phyloP scores from a whole-genome alignment of 1,140 invertebrate species.

The Hypothenemus hampei region DNA sequence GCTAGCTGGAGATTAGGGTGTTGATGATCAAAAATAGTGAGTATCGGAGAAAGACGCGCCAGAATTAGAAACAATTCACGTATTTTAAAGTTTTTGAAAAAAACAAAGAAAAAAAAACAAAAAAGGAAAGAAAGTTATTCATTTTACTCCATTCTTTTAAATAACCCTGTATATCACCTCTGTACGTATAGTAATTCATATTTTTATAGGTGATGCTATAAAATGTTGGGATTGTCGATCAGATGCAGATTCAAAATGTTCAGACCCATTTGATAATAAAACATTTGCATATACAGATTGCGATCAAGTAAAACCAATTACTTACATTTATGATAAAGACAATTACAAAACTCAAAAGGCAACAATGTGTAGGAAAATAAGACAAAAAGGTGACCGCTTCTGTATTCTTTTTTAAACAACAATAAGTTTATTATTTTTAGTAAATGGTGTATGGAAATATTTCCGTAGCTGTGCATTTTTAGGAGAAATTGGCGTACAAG shows the following conservation, averaged over 20 bases:
- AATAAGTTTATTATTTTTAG: slow-evolving; percentile 49
- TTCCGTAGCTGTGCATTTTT: slow-evolving; percentile 84
- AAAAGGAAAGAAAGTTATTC: no score
- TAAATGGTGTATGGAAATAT: slow-evolving; percentile 86
- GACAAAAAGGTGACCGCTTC: slow-evolving; percentile 73
- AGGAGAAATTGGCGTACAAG: slow-evolving; percentile 82
- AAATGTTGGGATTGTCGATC: slow-evolving; percentile 92
- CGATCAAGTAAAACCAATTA: slow-evolving; percentile 57
- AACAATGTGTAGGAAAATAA: slow-evolving; percentile 88
- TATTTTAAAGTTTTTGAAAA: no score
- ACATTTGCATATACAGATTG: slow-evolving; percentile 85
- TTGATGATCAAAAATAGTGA: no score
- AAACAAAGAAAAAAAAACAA: no score
- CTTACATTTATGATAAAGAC: slow-evolving; percentile 51
- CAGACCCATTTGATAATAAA: slow-evolving; percentile 88
- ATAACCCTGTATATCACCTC: no score
- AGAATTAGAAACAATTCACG: no score
- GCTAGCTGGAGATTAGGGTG: no score
- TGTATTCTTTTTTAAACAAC: neutral
- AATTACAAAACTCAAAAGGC: slow-evolving; percentile 56
- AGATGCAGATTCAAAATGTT: slow-evolving; percentile 83
- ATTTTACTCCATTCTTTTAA: no score
- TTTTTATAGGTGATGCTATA: slow-evolving; percentile 50
- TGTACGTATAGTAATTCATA: neutral
- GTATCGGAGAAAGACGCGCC: no score